These are phyloP conservation scores for Mystacides longicornis DNA, from an alignment of 2,888 invertebrate species.

Conservation along the genomic window DNA sequence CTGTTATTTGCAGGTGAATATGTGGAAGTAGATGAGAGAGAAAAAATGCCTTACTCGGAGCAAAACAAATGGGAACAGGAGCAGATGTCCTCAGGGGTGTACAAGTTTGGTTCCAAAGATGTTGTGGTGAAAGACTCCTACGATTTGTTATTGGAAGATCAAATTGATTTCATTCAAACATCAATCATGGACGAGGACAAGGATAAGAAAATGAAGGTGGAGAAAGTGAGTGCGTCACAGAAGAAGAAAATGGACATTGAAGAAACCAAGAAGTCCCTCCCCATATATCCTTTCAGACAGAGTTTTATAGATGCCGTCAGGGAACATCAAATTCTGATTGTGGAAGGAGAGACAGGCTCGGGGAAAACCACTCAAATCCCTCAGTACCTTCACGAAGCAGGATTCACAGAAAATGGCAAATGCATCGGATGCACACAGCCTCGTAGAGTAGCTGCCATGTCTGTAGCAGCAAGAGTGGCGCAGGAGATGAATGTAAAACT, in stretches of 20 bases:
- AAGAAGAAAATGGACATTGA: conserved; percentile 73
- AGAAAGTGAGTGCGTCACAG: conserved; percentile 58
- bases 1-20: conserved; percentile 52
- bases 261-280: conserved; percentile 87
- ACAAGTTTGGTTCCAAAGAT: conserved; percentile 91
- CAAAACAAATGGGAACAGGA: conserved; percentile 97
- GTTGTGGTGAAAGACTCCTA: conserved; percentile 71
- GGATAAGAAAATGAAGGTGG: conserved; percentile 40
- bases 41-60: conserved; percentile 75
- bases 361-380: conserved; percentile 99
- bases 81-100: conserved; percentile 86
- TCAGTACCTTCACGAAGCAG: conserved; percentile 93
- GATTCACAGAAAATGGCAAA: conserved; percentile 74
- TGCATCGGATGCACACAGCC: conserved; percentile 97
- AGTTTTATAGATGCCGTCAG: conserved; percentile 87
- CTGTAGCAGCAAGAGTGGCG: conserved; percentile 96
- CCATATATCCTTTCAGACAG: conserved; percentile 87
- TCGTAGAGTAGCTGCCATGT: conserved; percentile 97
- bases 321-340: conserved; percentile 84
- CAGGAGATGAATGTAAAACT: conserved; percentile 96
- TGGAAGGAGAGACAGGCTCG: conserved; percentile 98
- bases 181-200: conserved; percentile 69
- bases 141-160: conserved; percentile 89
- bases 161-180: conserved; percentile 95
- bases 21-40: conserved; percentile 78